Conservation (phyloP, 2,888 invertebrate species). For the Blastobasis adustella region DNA sequence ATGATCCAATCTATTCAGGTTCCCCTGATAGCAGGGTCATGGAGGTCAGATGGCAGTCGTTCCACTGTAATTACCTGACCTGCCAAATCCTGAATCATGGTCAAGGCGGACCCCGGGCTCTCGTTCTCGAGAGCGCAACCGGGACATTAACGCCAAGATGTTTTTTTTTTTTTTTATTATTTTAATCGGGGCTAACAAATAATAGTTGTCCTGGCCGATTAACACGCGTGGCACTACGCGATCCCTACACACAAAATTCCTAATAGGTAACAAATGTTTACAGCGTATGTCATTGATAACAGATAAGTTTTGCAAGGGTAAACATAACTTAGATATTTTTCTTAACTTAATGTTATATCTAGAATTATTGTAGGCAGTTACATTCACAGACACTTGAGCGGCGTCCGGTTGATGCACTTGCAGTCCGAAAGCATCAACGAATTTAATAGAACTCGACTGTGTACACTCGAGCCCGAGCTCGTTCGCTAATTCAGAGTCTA, state of each 20-base stretch:
- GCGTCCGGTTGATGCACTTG: slow-evolving; percentile 6
- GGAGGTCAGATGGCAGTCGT: too few species aligned
- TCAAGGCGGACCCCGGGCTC: too few species aligned
- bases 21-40: too few species aligned
- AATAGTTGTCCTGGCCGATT: slow-evolving; percentile 18
- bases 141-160: too few species aligned
- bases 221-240: slow-evolving; percentile 13
- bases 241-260: slow-evolving; percentile 10
- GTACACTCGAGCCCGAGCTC: not conserved
- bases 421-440: slow-evolving; percentile 4
- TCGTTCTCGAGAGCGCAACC: too few species aligned
- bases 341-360: slow-evolving; percentile 8
- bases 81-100: too few species aligned
- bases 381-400: slow-evolving; percentile 9
- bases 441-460: slow-evolving; percentile 1
- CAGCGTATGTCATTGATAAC: slow-evolving; percentile 7
- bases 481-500: slow-evolving; percentile 6
- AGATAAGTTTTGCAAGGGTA: slow-evolving; percentile 13
- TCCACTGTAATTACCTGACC: too few species aligned
- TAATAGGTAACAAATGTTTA: slow-evolving; percentile 8
- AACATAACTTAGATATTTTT: slow-evolving; percentile 10
- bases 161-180: too few species aligned
- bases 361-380: slow-evolving; percentile 5
- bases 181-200: slow-evolving; percentile 12
- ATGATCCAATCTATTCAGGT: too few species aligned